A percentile compares a stretch with the other conserved stretches of the same genome.
Conservation (phyloP, 2,797 vertebrate genomes). For the Cryptoprocta ferox region DNA sequence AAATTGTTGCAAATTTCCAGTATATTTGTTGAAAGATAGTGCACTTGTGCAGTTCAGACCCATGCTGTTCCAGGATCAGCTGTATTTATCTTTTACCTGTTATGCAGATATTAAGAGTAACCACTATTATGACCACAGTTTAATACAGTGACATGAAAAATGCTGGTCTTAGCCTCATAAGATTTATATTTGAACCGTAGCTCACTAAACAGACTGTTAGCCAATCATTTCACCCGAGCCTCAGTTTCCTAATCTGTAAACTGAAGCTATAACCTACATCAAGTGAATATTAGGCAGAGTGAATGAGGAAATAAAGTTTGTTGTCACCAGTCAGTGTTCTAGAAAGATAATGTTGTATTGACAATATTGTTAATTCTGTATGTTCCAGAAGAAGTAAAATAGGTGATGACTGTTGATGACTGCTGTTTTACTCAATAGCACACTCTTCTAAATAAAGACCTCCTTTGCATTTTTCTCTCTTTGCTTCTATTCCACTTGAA, state of each 20-base stretch:
- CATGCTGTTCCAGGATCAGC: background rate
- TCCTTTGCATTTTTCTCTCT: background rate
- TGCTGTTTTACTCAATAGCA: background rate
- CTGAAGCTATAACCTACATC: background rate
- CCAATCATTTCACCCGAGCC: background rate
- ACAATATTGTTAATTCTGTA: background rate
- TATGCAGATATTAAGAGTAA: background rate
- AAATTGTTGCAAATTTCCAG: background rate
- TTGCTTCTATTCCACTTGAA: background rate
- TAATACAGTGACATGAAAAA: background rate
- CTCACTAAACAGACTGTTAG: background rate
- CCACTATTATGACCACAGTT: background rate
- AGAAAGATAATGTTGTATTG: background rate
- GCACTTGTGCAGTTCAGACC: background rate
- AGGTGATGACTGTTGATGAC: background rate
- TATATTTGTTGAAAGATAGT: background rate
- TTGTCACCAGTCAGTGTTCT: background rate
- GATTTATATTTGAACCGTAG: background rate
- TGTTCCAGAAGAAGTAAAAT: conserved; percentile 1
- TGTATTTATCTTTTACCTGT: background rate
- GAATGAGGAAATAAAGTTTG: background rate
- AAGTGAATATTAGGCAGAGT: background rate
- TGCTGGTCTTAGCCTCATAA: background rate
- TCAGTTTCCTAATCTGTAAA: background rate
- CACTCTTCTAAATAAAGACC: background rate